Evolutionary conservation across 1,140 invertebrate species (phyloP).

Genomic region (Dendrolimus punctatus): DNA sequence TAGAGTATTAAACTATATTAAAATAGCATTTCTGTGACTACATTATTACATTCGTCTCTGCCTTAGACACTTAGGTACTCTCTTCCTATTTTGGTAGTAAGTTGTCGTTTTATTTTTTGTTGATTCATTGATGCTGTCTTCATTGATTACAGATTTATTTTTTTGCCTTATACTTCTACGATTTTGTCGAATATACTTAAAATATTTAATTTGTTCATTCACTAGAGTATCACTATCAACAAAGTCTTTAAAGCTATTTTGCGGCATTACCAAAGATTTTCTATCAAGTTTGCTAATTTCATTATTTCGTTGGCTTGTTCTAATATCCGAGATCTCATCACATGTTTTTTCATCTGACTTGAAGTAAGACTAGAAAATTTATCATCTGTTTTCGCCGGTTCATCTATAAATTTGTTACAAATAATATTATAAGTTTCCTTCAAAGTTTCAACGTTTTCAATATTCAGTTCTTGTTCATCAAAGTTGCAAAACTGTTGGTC

Average conservation of each 20-base stretch:
- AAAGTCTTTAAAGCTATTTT: too few relatives aligned
- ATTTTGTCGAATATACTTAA: too few relatives aligned
- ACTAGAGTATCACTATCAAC: too few relatives aligned
- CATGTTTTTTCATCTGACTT: background rate
- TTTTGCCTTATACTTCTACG: too few relatives aligned
- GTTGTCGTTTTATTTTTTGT: too few relatives aligned
- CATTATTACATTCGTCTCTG: background rate
- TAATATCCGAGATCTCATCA: background rate
- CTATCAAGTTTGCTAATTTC: too few relatives aligned
- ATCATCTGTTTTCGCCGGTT: background rate
- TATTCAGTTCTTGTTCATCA: slow-evolving; percentile 11
- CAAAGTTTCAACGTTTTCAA: background rate
- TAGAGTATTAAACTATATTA: slow-evolving; percentile 4
- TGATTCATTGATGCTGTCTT: too few relatives aligned
- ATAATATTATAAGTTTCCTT: background rate
- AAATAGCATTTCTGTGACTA: background rate
- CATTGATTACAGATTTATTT: too few relatives aligned
- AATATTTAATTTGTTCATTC: too few relatives aligned
- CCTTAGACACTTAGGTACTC: background rate
- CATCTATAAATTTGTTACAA: background rate
- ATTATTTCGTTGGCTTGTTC: too few relatives aligned
- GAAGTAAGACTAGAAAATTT: background rate
- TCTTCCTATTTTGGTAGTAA: too few relatives aligned
- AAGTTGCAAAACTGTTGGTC: slow-evolving; percentile 6
- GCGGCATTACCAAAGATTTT: too few relatives aligned